phyloP scores from a whole-genome alignment of 2,888 invertebrate species.

The Drosophila picticornis region DNA sequence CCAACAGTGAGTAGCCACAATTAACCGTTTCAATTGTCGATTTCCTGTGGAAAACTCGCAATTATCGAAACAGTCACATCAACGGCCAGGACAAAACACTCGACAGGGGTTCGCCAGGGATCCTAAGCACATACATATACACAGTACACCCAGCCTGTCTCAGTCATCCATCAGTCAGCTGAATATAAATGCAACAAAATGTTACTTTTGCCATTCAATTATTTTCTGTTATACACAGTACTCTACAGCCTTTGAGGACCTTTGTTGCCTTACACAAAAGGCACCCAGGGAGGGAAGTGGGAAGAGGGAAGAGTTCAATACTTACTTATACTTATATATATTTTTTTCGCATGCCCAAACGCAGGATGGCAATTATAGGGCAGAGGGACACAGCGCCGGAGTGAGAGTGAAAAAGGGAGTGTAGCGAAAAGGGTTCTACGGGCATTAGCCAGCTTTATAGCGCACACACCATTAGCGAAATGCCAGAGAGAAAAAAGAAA shows the following conservation, averaged over 20 bases:
- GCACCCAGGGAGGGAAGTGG: slow-evolving; percentile 17
- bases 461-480: slow-evolving; percentile 65
- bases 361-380: slow-evolving; percentile 52
- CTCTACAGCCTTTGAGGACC: slow-evolving; percentile 34
- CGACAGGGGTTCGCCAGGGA: slow-evolving; percentile 22
- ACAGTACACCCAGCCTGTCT: slow-evolving; percentile 2
- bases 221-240: slow-evolving; percentile 27
- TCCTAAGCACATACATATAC: slow-evolving; percentile 1
- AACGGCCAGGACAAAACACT: slow-evolving; percentile 30
- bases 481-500: slow-evolving; percentile 30
- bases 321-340: slow-evolving; percentile 21
- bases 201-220: slow-evolving; percentile 63
- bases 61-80: slow-evolving; percentile 40
- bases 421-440: slow-evolving; percentile 49
- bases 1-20: slow-evolving; percentile 49
- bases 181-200: slow-evolving; percentile 61
- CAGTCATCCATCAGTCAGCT: slow-evolving; percentile 15
- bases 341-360: slow-evolving; percentile 42
- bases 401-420: slow-evolving; percentile 17
- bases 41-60: slow-evolving; percentile 47
- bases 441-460: slow-evolving; percentile 67
- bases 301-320: slow-evolving; percentile 27
- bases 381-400: slow-evolving; percentile 19
- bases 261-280: slow-evolving; percentile 45
- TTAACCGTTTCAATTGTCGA: slow-evolving; percentile 58